These are phyloP conservation scores for Tautogolabrus adspersus DNA, from an alignment of 2,113 vertebrate genomes.

Conservation along the genomic window DNA sequence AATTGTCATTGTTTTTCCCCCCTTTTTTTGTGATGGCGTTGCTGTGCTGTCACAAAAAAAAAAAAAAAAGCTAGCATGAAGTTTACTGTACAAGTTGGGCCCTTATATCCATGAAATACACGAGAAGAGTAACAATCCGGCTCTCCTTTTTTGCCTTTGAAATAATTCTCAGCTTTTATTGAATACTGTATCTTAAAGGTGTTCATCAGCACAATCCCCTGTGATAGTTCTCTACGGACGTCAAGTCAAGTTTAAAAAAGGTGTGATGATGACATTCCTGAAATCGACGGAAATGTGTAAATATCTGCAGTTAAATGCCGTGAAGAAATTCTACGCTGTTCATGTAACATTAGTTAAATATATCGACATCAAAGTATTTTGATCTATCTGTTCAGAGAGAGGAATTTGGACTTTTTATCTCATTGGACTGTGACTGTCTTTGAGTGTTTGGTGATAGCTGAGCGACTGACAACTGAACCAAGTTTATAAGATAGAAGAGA, in stretches of 20 bases:
- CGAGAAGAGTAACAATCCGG: conserved; percentile 33
- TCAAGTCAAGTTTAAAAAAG: conserved; percentile 36
- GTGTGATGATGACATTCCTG: conserved; percentile 63
- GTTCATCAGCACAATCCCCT: conserved; percentile 73
- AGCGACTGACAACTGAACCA: conserved; percentile 53
- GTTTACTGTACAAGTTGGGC: conserved; percentile 16
- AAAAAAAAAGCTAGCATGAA: conserved; percentile 20
- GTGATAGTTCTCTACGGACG: conserved; percentile 76
- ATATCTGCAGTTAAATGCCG: conserved; percentile 70
- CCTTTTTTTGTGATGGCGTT: conserved; percentile 30
- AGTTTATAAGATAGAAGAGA: conserved; percentile 43
- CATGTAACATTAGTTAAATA: conserved; percentile 54
- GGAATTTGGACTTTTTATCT: conserved; percentile 54
- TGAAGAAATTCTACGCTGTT: conserved; percentile 64
- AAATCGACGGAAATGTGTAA: conserved; percentile 68
- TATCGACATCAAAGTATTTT: conserved; percentile 36
- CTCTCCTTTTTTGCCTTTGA: conserved; percentile 41
- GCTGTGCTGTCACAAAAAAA: conserved; percentile 25
- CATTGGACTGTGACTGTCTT: conserved; percentile 66
- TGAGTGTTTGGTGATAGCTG: conserved; percentile 55
- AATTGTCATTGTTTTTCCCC: conserved; percentile 37
- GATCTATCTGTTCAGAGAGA: conserved; percentile 39
- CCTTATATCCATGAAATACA: conserved; percentile 24
- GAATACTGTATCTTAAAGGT: conserved; percentile 54
- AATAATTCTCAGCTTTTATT: conserved; percentile 14